These are phyloP conservation scores for Catostomus latipinnis DNA, from an alignment of 2,797 vertebrate species.

Conservation along the genomic window DNA sequence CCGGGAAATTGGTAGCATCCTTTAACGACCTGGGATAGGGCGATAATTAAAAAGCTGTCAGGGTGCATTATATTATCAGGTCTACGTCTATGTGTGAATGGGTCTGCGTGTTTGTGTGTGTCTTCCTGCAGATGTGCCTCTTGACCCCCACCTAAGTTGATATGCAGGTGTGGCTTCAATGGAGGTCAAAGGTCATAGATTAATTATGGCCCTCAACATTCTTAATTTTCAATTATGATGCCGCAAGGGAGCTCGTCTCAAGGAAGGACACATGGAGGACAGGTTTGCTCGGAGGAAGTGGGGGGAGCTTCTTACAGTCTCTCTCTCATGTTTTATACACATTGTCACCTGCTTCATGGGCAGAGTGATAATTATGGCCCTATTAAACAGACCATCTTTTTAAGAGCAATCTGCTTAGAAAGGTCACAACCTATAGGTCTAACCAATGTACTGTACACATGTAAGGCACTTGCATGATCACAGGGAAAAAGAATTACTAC, in stretches of 20 bases:
- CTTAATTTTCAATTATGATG: constrained; percentile 96
- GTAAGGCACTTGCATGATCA: background rate
- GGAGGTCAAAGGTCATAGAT: constrained; percentile 89
- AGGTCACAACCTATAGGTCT: background rate
- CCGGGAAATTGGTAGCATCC: constrained; percentile 76
- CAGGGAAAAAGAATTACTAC: background rate
- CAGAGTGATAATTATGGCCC: constrained; percentile 6
- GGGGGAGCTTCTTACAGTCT: constrained; percentile 32
- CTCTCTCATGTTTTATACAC: constrained; percentile 62
- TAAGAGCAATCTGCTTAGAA: background rate
- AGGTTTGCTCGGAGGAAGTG: constrained; percentile 39
- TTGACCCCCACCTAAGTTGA: constrained; percentile 77
- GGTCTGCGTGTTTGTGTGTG: constrained; percentile 58
- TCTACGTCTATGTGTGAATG: constrained; percentile 65
- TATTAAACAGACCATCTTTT: background rate
- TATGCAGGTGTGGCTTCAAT: constrained; percentile 82
- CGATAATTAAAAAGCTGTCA: constrained; percentile 90
- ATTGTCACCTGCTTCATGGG: constrained; percentile 23
- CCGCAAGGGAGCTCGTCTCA: constrained; percentile 84
- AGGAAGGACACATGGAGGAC: constrained; percentile 80
- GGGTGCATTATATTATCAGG: constrained; percentile 82
- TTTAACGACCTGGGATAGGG: constrained; percentile 81
- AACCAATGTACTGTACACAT: background rate
- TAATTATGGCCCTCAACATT: constrained; percentile 89
- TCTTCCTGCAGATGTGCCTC: constrained; percentile 69